Conservation (phyloP, 2,888 invertebrate genomes). For the Horisme vitalbata region DNA sequence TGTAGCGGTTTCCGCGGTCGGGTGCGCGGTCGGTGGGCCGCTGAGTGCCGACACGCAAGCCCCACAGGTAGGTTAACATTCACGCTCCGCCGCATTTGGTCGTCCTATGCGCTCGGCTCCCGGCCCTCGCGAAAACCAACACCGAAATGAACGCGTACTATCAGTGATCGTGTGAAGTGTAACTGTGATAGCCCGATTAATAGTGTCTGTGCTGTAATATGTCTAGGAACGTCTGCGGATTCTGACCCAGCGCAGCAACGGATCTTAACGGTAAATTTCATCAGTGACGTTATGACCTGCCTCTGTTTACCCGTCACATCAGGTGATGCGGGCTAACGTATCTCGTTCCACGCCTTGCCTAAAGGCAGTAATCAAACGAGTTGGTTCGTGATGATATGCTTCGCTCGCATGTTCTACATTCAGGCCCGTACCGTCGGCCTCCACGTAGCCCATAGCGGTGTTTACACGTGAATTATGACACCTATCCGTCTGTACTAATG, state of each 20-base stretch:
- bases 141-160: slow-evolving; percentile 70
- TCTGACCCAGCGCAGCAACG: slow-evolving; percentile 59
- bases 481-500: slow-evolving; percentile 45
- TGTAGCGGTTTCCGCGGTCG: slow-evolving; percentile 63
- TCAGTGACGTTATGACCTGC: slow-evolving; percentile 65
- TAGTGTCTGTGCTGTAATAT: slow-evolving; percentile 65
- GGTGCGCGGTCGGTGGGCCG: slow-evolving; percentile 45
- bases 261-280: slow-evolving; percentile 79
- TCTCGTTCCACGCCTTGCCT: slow-evolving; percentile 13
- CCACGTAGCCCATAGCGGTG: slow-evolving; percentile 71
- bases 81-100: slow-evolving; percentile 79
- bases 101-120: slow-evolving; percentile 68
- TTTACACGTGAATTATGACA: slow-evolving; percentile 78
- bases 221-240: slow-evolving; percentile 56
- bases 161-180: slow-evolving; percentile 72
- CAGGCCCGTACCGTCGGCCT: slow-evolving; percentile 46
- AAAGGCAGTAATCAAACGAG: slow-evolving; percentile 6
- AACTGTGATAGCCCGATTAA: slow-evolving; percentile 57
- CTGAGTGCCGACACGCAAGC: slow-evolving; percentile 75
- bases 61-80: slow-evolving; percentile 80
- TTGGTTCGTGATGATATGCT: slow-evolving; percentile 26
- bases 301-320: slow-evolving; percentile 75
- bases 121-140: slow-evolving; percentile 61
- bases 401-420: slow-evolving; percentile 56
- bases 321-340: slow-evolving; percentile 57